Percentiles rank a stretch among this genome's conserved stretches.
phyloP scores from a whole-genome alignment of 2,113 vertebrate species.

The Misgurnus mizolepis region DNA sequence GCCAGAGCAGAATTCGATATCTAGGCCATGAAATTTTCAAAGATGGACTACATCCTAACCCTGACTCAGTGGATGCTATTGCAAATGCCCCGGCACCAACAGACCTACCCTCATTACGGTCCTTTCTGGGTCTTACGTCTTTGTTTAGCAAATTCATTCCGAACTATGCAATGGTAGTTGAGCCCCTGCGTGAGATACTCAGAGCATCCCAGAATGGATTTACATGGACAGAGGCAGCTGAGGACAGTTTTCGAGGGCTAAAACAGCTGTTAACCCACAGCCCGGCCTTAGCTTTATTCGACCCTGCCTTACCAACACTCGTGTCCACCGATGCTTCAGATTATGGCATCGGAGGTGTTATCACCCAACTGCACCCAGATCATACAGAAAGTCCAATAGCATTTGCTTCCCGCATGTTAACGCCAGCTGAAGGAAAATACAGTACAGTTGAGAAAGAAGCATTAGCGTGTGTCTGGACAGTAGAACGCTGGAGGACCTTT shows the following conservation, averaged over 20 bases:
- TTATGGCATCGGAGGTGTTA: background rate
- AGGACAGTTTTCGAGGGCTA: no score
- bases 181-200: background rate
- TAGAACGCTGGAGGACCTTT: no score
- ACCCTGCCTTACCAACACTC: no score
- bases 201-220: background rate
- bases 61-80: background rate
- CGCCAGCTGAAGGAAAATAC: no score
- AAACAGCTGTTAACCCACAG: no score
- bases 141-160: slow-evolving; percentile 29
- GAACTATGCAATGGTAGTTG: background rate
- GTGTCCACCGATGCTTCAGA: slow-evolving; percentile 3
- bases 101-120: background rate
- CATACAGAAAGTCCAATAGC: background rate
- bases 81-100: slow-evolving; percentile 2
- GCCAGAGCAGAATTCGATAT: background rate
- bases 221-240: background rate
- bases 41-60: slow-evolving; percentile 13
- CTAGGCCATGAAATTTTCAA: background rate
- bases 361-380: background rate
- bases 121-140: slow-evolving; percentile 15
- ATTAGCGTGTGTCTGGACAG: no score
- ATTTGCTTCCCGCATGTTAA: no score
- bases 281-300: no score
- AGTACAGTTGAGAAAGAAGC: no score